Evolutionary conservation across 2,888 invertebrate species (phyloP), one percentile per base, ranked within the genome.

Genomic region (Vanessa cardui): DNA sequence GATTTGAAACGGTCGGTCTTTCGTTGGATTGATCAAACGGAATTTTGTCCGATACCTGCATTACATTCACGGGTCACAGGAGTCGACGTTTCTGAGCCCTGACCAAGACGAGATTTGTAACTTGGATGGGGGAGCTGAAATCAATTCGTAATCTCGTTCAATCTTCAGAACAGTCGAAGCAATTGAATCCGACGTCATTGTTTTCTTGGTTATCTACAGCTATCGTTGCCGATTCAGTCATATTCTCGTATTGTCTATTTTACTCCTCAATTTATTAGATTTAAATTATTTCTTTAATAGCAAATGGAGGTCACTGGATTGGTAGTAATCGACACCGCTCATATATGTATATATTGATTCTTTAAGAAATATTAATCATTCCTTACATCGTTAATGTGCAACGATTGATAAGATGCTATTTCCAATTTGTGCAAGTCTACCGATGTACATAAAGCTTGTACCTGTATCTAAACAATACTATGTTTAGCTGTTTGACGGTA

Each of bases 21-120:
- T 31, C 60, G 47, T 46, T 31, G 44, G 74, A 76, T 76, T 72
- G 72, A 72, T 77, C 73, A 73, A 74, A 75, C 70, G 66, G 70
- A 72, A 71, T 73, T 64, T 58, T 56, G 46, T 39, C 62, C 60
- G 47, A 65, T 59, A 60, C 67, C 65, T 62, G 60, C 56, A 50
- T 59, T 64, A 45, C 47, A 59, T 69, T 59, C 18, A 62, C 68
- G 64, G 62, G 44, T 64, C 62, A 72, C 44, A 39, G 21, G 67
- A 56, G 39, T 16, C 56, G 26, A 60, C 71, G 69, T 67, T 69
- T 64, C 58, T 49, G 62, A 64, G 45, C 44, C 67, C 64, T 70
- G 59, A 60, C 70, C 62, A 66, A 63, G 58, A 33, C 54, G 60
- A 63, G 65, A 70, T 68, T 65, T 60, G 59, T 33, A 66, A 61